A percentile compares a stretch with the other conserved stretches of the same genome.
Conservation (phyloP, 1,140 invertebrate species). For the Calosoma granatense region DNA sequence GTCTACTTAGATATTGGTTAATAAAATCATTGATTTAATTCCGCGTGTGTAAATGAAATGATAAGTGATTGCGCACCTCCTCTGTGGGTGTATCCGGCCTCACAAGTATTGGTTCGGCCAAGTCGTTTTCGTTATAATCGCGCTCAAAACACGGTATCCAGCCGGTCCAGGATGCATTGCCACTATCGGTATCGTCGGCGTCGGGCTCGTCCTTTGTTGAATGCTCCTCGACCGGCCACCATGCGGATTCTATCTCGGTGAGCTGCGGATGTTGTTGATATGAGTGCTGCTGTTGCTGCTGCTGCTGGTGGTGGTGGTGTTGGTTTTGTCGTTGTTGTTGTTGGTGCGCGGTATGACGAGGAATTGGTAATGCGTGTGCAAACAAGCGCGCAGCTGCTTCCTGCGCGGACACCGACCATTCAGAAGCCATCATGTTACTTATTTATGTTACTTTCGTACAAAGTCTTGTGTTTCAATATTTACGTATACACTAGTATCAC, state of each 20-base stretch:
- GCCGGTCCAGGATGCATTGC: neutral
- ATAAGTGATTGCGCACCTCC: neutral
- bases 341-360: neutral
- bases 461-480: neutral
- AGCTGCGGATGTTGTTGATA: neutral
- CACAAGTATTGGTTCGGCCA: neutral
- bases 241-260: neutral
- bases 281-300: neutral
- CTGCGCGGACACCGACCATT: constrained; percentile 22
- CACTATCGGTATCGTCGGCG: neutral
- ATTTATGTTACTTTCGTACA: neutral
- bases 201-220: neutral
- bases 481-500: neutral
- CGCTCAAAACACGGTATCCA: constrained; percentile 5
- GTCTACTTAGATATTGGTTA: too few species aligned
- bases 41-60: too few species aligned
- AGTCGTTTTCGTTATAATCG: constrained; percentile 2
- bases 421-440: constrained; percentile 7
- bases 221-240: neutral
- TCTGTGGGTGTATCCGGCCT: neutral
- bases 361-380: neutral
- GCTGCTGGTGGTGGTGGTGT: neutral
- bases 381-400: constrained; percentile 16
- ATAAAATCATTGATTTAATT: too few species aligned
- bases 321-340: neutral